Conservation (phyloP, 2,113 vertebrate genomes). For the Thryonomys swinderianus region DNA sequence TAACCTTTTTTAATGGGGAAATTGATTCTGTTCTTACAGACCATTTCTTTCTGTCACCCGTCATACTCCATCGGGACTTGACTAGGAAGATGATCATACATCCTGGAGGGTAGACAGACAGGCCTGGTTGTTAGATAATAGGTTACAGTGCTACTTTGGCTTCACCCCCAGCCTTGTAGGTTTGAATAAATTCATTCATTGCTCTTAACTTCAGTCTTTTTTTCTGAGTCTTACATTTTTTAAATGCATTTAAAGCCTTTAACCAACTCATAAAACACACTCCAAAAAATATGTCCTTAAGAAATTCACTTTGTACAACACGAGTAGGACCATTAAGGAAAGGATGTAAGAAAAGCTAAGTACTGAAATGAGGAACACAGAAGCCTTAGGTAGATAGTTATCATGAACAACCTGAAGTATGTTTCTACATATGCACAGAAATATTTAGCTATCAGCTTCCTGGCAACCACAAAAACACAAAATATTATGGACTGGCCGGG, state of each 20-base stretch:
- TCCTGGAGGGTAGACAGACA: background rate
- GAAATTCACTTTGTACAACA: background rate
- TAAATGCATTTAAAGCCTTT: background rate
- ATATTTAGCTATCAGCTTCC: background rate
- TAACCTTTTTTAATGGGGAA: background rate
- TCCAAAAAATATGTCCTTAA: background rate
- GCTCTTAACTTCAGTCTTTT: background rate
- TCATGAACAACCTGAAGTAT: background rate
- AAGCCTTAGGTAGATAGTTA: rapidly evolving
- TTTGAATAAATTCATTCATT: background rate
- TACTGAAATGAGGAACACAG: rapidly evolving
- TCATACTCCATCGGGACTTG: background rate
- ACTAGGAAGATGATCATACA: rapidly evolving
- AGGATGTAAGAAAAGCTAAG: background rate
- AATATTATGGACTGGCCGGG: background rate
- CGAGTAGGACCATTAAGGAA: background rate
- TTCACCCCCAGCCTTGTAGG: background rate
- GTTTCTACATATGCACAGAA: background rate
- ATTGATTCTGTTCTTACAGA: background rate
- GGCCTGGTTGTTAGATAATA: background rate
- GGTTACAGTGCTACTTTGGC: background rate
- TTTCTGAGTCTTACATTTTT: background rate
- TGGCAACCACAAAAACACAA: background rate
- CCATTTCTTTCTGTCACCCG: background rate
- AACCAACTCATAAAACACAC: background rate